These are phyloP conservation scores for Drosophila arizonae DNA, from an alignment of 1,140 invertebrate species.

Conservation along the genomic window DNA sequence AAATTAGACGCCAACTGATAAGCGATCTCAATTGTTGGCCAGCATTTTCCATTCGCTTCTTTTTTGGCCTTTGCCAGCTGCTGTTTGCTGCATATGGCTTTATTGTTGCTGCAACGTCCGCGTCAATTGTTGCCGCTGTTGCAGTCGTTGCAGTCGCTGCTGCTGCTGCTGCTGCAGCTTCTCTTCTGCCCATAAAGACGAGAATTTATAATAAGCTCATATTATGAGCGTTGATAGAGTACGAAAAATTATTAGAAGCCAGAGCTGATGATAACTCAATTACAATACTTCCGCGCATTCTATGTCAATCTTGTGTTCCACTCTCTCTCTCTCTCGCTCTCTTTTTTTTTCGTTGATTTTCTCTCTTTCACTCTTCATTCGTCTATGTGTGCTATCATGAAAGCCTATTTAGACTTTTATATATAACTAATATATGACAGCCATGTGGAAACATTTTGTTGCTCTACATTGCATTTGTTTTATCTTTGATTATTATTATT, in stretches of 20 bases:
- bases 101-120: slow-evolving; percentile 19
- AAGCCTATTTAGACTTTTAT: background rate
- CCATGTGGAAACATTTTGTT: no score
- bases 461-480: no score
- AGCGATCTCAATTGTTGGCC: slow-evolving; percentile 77
- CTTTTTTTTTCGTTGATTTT: no score
- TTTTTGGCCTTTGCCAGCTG: slow-evolving; percentile 24
- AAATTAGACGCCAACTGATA: slow-evolving; percentile 81
- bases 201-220: slow-evolving; percentile 32
- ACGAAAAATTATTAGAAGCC: slow-evolving; percentile 16
- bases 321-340: background rate
- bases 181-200: slow-evolving; percentile 14
- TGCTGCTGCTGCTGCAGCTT: slow-evolving; percentile 25
- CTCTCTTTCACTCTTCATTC: background rate
- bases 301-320: background rate
- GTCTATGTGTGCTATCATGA: background rate
- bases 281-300: background rate
- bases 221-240: slow-evolving; percentile 18
- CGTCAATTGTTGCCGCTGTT: slow-evolving; percentile 31
- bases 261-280: background rate
- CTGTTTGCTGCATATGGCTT: background rate
- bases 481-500: no score
- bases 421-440: no score
- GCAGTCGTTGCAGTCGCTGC: background rate
- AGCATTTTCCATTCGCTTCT: slow-evolving; percentile 54